Evolutionary conservation across 2,113 vertebrate genomes (phyloP), one percentile per base, ranked within the genome.

Genomic region (Eulemur macaco): DNA sequence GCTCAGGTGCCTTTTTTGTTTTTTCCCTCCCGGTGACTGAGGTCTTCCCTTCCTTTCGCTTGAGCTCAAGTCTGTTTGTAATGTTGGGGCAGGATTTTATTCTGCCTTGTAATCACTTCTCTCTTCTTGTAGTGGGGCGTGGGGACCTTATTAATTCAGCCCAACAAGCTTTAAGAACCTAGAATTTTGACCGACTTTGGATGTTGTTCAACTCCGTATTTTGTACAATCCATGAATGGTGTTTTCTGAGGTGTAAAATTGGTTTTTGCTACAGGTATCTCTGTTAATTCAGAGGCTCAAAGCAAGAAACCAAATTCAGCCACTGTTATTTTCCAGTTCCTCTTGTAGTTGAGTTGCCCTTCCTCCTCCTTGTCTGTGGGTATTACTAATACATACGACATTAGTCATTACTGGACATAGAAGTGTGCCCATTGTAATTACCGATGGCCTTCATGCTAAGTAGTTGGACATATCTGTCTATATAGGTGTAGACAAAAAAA

Each of bases 111-210:
- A 6, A 39, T 27, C 45, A 1, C 78, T 42, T 39, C 52, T 66
- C 2, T 45, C 0, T 85, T 56, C 66, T 52, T 77, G 34, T 1
- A 3, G 21, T 45, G 13, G 50, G 63, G 42, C 20, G 5, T 4
- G 9, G 7, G 25, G 27, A 5, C 23, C 64, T 29, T 10, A 9
- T 1, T 12, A 15, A 47, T 37, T 20, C 9, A 13, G 12, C 37
- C 31, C 17, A 1, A 31, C 9, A 2, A 34, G 20, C 45, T 37
- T 5, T 27, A 3, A 39, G n/a, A 37, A 37, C 27, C 54, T n/a
- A 1, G 10, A 20, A 45, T 20, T 60, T 15, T 50, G 23, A 18
- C 8, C 1, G 0, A 11, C 50, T 15, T 2, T 20, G 0, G 2
- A 0, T 29, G 34, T 25, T 9, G 29, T 7, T 34, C 10, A 1